These are phyloP conservation scores for Entomobrya proxima DNA, from an alignment of 2,888 invertebrate genomes.

Conservation along the genomic window DNA sequence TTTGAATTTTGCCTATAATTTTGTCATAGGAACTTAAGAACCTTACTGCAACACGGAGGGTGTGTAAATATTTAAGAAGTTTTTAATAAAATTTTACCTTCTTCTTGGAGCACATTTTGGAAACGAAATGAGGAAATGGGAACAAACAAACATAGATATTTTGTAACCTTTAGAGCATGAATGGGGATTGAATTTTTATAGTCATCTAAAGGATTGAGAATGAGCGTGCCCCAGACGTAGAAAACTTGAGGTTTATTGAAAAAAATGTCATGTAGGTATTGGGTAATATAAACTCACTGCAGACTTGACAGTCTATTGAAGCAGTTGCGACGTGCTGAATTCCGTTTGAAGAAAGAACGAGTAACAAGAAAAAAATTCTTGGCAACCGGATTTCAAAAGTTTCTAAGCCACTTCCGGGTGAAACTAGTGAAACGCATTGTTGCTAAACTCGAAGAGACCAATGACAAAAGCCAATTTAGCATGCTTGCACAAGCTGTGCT, in stretches of 20 bases:
- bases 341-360: background rate
- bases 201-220: too few relatives aligned
- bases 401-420: constrained; percentile 59
- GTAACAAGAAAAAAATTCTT: constrained; percentile 36
- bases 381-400: constrained; percentile 31
- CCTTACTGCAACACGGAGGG: too few relatives aligned
- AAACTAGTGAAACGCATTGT: constrained; percentile 53
- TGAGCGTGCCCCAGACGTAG: too few relatives aligned
- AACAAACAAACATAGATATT: background rate
- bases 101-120: background rate
- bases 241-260: too few relatives aligned
- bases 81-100: too few relatives aligned
- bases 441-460: constrained; percentile 32
- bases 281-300: too few relatives aligned
- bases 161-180: background rate
- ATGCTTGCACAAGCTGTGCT: constrained; percentile 27
- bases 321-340: background rate
- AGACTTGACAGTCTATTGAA: too few relatives aligned
- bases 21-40: too few relatives aligned
- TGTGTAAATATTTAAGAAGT: too few relatives aligned
- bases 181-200: background rate
- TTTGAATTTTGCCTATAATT: too few relatives aligned
- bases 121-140: constrained; percentile 6
- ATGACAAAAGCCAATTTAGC: constrained; percentile 7
- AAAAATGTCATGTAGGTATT: too few relatives aligned